Base-by-base conservation (phyloP, 2,888 invertebrate species). In the Itoplectis maculator region DNA sequence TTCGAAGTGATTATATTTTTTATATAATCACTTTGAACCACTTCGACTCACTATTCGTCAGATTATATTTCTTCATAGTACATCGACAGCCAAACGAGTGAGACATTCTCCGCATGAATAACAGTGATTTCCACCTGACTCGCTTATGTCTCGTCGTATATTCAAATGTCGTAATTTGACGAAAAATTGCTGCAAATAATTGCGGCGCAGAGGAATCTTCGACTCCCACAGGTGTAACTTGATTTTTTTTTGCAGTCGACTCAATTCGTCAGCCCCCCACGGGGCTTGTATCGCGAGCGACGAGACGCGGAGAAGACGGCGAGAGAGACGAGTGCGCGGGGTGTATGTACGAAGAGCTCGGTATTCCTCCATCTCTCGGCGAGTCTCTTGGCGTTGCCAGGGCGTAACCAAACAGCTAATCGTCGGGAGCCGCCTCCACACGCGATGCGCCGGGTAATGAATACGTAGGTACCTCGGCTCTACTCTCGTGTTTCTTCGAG, bases 321-420 rank as follows among this genome's bases (percentile, higher is more conserved):
- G 7, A 37, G n/a, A 29, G 29, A 29, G 29, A 29, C 3, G 5
- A 29, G 29, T 29, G 29, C 29, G 5, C 29, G 29, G 77, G 79
- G 59, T n/a, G n/a, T n/a, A n/a, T n/a, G n/a, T 78, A 84, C 63
- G 56, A 80, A 75, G 66, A 65, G 15, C 66, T 65, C 65, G 15
- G 49, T 56, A 51, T 81, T 75, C 66, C 61, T 79, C 76, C 54
- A 73, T 73, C 79, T 81, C 72, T 37, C 15, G n/a, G n/a, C 70
- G 47, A 81, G 79, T 74, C 29, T 76, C 83, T 77, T 83, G 81
- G 85, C 81, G 86, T 86, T 86, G 85, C 87, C 87, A 85, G 86
- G 90, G 89, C 89, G 89, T 88, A 88, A 89, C 90, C 89, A 88
- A 88, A 90, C 88, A 86, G 88, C 86, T 87, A 88, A 88, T 90